Evolutionary conservation across 1,140 invertebrate species (phyloP).

Genomic region (Ceratina japonica): DNA sequence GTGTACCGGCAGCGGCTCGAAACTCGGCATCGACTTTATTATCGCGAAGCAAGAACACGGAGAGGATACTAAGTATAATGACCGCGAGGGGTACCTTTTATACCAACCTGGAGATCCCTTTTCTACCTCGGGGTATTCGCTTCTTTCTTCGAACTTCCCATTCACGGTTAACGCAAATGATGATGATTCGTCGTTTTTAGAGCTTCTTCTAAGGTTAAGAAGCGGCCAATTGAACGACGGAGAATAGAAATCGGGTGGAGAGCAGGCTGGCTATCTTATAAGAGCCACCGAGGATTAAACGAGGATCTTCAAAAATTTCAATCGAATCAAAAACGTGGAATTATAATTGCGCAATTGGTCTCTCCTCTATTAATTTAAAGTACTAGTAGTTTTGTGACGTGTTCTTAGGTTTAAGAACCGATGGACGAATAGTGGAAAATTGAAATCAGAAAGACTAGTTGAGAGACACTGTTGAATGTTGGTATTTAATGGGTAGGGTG

Average conservation of each 20-base stretch:
- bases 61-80: slow-evolving; percentile 54
- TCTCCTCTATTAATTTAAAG: no score
- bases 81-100: slow-evolving; percentile 33
- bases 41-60: slow-evolving; percentile 53
- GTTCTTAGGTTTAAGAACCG: background rate
- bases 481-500: slow-evolving; percentile 51
- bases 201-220: slow-evolving; percentile 16
- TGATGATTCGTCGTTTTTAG: slow-evolving; percentile 55
- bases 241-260: no score
- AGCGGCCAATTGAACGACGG: background rate
- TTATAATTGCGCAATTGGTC: no score
- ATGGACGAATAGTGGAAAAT: background rate
- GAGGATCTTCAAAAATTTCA: background rate
- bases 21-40: slow-evolving; percentile 59
- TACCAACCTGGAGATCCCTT: slow-evolving; percentile 41
- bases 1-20: slow-evolving; percentile 49
- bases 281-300: background rate
- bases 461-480: slow-evolving; percentile 45
- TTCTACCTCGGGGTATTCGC: slow-evolving; percentile 7
- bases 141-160: slow-evolving; percentile 27
- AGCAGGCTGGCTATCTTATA: no score
- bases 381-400: background rate
- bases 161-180: slow-evolving; percentile 51
- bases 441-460: background rate
- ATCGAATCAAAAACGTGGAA: background rate